Evolutionary conservation across 2,888 invertebrate species (phyloP).

Genomic region (Lamellibrachia satsuma): DNA sequence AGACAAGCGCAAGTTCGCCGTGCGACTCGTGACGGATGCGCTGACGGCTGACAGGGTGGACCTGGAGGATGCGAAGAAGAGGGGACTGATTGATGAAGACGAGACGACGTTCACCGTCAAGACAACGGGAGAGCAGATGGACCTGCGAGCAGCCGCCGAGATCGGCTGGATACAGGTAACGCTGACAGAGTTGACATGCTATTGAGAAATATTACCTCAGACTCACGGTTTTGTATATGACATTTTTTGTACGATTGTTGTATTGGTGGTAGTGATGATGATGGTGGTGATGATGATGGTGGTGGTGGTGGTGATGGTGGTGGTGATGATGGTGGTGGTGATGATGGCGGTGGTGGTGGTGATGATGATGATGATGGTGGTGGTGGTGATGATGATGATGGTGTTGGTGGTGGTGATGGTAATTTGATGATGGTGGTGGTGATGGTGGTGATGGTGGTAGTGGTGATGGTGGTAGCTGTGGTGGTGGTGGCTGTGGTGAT

Average conservation of each 20-base stretch:
- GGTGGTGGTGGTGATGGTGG: too few relatives aligned
- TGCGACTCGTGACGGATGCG: conserved; percentile 38
- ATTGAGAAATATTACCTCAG: too few relatives aligned
- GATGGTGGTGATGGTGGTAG: too few relatives aligned
- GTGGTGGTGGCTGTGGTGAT: too few relatives aligned
- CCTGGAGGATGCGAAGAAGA: conserved; percentile 37
- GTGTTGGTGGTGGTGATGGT: too few relatives aligned
- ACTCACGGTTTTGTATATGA: too few relatives aligned
- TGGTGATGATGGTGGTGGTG: too few relatives aligned
- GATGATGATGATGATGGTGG: background rate
- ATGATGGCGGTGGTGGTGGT: background rate
- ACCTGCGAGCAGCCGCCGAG: conserved; percentile 39
- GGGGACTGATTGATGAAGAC: conserved; percentile 38
- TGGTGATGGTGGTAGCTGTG: too few relatives aligned
- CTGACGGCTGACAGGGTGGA: conserved; percentile 36
- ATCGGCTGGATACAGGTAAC: conserved; percentile 37
- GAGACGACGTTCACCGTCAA: conserved; percentile 29
- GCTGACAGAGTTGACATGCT: background rate
- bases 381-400: too few relatives aligned
- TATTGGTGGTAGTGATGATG: background rate
- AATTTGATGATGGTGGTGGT: too few relatives aligned
- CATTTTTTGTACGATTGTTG: background rate
- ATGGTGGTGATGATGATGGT: too few relatives aligned
- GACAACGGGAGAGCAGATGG: conserved; percentile 31
- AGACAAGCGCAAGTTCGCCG: conserved; percentile 35